Base-by-base conservation (phyloP, 2,888 invertebrate genomes). In the Tetropium fuscum region DNA sequence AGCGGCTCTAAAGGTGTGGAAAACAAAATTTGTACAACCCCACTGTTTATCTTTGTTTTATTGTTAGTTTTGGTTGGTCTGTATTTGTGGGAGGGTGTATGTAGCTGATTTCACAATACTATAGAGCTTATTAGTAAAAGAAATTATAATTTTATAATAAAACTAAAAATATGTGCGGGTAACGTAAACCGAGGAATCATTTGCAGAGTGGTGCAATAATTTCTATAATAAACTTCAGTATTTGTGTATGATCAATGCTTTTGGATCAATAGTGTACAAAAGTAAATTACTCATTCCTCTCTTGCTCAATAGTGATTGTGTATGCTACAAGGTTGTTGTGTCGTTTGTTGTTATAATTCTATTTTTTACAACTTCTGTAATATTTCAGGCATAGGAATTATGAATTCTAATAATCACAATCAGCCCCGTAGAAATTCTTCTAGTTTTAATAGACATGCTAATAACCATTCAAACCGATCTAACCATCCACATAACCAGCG, bases 361-460 rank as follows among this genome's bases (percentile, higher is more conserved):
- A 61, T 60, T 60, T 60, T 47, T 64, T 56, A 58, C n/a, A 56
- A 22, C 44, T 58, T 56, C 53, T 62, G 48, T 59, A 53, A 49
- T 64, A 51, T 66, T 71, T 55, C 58, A 68, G 70, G 60, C 55
- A 64, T 58, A 47, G 58, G 45, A 62, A 71, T 66, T 65, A 81
- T 81, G 81, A 81, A 81, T 78, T 74, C 81, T 54, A 81, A 80
- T 68, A 81, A 80, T 72, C 81, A 81, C 71, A 79, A 79, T 68
- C 80, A 77, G 68, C 70, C 78, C 58, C 76, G 80, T 63, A 78
- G 80, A 63, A 80, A 79, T 64, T 80, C 81, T 41, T 78, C 80
- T 49, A 79, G 78, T 45, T 82, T 80, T 64, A 80, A 69, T 64
- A 77, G 81, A 64, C 81, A 81, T 71, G 69, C 76, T 38, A 80